Base-by-base conservation (phyloP, 2,797 vertebrate genomes). In the Allobates femoralis region DNA sequence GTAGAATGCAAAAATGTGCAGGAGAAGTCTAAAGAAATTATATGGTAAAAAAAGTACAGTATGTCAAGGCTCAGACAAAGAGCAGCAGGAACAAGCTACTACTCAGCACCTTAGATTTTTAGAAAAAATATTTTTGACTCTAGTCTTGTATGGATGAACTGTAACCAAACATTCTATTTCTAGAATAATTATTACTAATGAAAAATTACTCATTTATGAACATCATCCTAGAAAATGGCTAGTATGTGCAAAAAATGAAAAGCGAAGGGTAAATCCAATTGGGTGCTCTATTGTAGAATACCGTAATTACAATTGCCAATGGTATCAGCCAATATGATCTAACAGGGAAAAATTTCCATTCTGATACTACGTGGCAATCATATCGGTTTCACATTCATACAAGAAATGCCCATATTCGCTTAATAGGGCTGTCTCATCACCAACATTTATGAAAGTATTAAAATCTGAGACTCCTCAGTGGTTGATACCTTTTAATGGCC, bases 61-160 rank as follows among this genome's bases (percentile, higher is more conserved):
- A 71, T 67, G 76, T 85, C 64, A 79, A 41, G 58, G 84, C 69
- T 85, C 83, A 64, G 15, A 15, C 30, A 32, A 67, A 84, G 53
- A 50, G 74, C 55, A 64, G 3, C 46, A 30, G 15, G 64, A 28
- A 53, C 18, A 78, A 15, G 14, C 55, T 73, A 21, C 30, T 37
- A 28, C 41, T 58, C n/a, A 21, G 6, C 56, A 4, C 19, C 30
- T 56, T 26, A 30, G 30, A 19, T 67, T 79, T 79, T 56, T 7
- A 37, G 23, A 77, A 37, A 28, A 41, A 53, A 32, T 12, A 16
- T 6, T 4, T 56, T 3, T 32, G 28, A 23, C 23, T 53, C 3
- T 46, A 5, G 11, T 46, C 7, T 46, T 58, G 69, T 71, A 34
- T 19, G 19, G 18, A 12, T 58, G 62, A 67, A 51, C 50, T 79